A percentile compares a stretch with the other conserved stretches of the same genome.
Conservation (phyloP, 2,113 vertebrate species). For the Barnardius zonarius region DNA sequence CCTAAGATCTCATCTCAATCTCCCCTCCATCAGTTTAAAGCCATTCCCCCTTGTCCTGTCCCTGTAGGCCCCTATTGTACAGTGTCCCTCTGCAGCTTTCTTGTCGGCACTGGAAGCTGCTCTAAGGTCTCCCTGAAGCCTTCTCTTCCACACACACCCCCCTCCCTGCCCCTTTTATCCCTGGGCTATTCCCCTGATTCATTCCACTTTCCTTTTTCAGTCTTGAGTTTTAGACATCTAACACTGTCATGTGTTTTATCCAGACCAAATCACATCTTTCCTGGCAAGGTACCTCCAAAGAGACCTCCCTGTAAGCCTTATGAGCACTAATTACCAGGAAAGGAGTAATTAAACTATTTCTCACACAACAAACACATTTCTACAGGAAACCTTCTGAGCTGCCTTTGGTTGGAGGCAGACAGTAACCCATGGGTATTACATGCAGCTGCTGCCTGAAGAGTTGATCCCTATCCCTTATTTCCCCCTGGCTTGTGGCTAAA, state of each 20-base stretch:
- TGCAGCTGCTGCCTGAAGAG: background rate
- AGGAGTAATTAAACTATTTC: background rate
- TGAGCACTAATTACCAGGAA: background rate
- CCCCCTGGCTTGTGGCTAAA: background rate
- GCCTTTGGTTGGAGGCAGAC: background rate
- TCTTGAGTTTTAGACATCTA: background rate
- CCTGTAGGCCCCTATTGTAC: background rate
- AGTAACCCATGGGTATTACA: background rate
- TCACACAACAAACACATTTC: rapidly evolving
- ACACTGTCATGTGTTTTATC: background rate
- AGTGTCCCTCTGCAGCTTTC: background rate
- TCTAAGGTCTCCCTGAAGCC: background rate
- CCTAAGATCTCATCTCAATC: background rate
- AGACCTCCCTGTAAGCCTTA: background rate
- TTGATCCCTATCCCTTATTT: background rate
- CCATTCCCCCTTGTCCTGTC: background rate
- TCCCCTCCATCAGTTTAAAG: background rate
- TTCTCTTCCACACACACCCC: background rate
- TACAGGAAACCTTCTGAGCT: background rate
- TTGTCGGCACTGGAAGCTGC: too few species aligned
- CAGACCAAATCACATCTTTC: background rate
- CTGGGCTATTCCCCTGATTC: background rate
- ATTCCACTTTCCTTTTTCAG: background rate
- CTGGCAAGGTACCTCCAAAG: background rate
- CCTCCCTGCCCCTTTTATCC: background rate